Evolutionary conservation across 2,797 vertebrate species (phyloP).

Genomic region (Peromyscus attwateri): DNA sequence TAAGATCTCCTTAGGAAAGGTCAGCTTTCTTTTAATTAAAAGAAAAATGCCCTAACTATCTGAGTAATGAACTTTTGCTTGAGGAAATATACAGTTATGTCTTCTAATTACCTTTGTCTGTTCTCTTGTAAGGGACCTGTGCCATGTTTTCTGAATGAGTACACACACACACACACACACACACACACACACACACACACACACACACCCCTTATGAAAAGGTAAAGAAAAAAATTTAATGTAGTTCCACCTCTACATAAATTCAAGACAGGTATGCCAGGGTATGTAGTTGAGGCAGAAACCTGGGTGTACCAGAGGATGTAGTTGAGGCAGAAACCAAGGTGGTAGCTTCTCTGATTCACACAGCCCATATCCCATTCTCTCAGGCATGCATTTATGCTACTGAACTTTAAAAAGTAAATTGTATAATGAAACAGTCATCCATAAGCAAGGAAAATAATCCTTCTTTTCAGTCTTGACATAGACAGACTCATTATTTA

Average conservation of each 20-base stretch:
- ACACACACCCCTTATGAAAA: not conserved
- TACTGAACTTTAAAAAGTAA: not conserved
- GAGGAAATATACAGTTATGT: not conserved
- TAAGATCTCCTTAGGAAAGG: constrained; percentile 53
- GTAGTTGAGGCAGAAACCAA: not conserved
- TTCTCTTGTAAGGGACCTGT: not conserved
- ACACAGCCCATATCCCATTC: not conserved
- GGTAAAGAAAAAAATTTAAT: not conserved
- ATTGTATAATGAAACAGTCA: not conserved
- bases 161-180: not conserved
- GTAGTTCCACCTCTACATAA: not conserved
- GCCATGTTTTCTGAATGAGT: not conserved
- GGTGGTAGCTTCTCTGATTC: not conserved
- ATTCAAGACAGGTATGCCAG: not conserved
- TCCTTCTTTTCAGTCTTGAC: not conserved
- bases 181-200: not conserved
- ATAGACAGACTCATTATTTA: not conserved
- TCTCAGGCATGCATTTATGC: not conserved
- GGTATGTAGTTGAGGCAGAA: not conserved
- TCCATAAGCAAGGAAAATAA: not conserved
- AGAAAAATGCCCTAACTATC: not conserved
- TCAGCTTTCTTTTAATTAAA: constrained; percentile 75
- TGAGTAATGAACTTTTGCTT: constrained; percentile 13
- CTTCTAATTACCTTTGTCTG: not conserved
- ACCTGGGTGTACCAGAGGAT: not conserved